Base-by-base conservation (phyloP, 2,888 invertebrate species). In the Latheticus oryzae region DNA sequence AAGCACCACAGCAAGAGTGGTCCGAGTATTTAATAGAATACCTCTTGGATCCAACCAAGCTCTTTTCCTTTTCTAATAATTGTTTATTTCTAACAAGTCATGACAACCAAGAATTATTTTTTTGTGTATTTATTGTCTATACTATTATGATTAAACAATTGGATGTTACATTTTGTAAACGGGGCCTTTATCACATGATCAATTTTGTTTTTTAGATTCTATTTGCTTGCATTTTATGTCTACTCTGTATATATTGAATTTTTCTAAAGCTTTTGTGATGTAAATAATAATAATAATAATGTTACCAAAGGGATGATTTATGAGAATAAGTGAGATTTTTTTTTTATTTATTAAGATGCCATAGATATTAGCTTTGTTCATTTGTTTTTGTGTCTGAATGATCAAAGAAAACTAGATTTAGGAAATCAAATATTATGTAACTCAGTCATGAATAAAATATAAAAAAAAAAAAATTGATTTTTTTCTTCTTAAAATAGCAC, bases 1-100 rank as follows among this genome's bases (percentile, higher is more conserved):
- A 53, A 66, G 75, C 76, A 74, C 76, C 67, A 65, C 70, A 70
- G 71, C 69, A 67, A 73, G 73, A 66, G 75, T 78, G 74, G 76
- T 69, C 76, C 76, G 69, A 76, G 78, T 78, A 78, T 78, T 77
- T 71, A 58, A 26, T 60, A 70, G n/a, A 48, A 78, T 77, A 77
- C 76, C 74, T 67, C 63, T 59, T 55, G 75, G 75, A 76, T 73
- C 74, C 77, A 73, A 72, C 71, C 73, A 61, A 65, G 73, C 72
- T 72, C 67, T 58, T 59, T 58, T 64, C 33, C n/a, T n/a, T n/a
- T n/a, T n/a, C n/a, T n/a, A n/a, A n/a, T 48, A 13, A 8, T 35
- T 9, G 60, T 60, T 57, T 37, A 50, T 59, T 56, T 37, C 13
- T 24, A 24, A 23, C 38, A 19, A 7, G 19, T n/a, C 12, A 40